Base-by-base conservation (phyloP, 2,888 invertebrate genomes). In the Euproctis similis region DNA sequence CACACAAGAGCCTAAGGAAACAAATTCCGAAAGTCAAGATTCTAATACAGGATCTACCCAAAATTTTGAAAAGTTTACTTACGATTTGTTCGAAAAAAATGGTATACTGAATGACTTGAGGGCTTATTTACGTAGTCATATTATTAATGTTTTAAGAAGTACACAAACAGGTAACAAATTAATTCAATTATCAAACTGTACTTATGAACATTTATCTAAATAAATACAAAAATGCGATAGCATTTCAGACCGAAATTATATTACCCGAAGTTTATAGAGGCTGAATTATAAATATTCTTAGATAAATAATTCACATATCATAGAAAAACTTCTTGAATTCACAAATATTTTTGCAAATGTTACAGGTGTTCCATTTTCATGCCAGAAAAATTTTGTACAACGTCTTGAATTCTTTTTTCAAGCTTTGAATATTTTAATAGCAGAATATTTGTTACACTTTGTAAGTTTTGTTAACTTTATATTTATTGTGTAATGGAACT, bases 351-450 rank as follows among this genome's bases (percentile, higher is more conserved):
- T n/a, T n/a, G n/a, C n/a, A n/a, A n/a, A n/a, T n/a, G n/a, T 58
- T 59, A 8, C 30, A 85, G 85, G 78, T 27, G 66, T 67, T 4
- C 51, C 58, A 17, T 65, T 64, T n/a, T 24, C 59, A 19, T 73
- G 74, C 31, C 73, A 77, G 36, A 75, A 75, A 42, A 50, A 73
- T 36, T 74, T 76, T 30, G 68, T 67, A 1, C 74, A 85, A 37
- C 67, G 78, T 0, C 48, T 86, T 16, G 86, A 87, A 20, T 74
- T 86, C 1, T 73, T 76, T 26, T 71, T 73, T 38, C 89, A 89
- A 68, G 88, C 88, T n/a, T 46, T 88, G 8, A 88, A 88, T 58
- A 80, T 89, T 26, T 62, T 89, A 12, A 71, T 89, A 23, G 87
- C 87, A 5, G 89, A 89, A 60, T 89, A 87, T 66, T 70, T 89